These are phyloP conservation scores for Syrista parreyssii DNA, from an alignment of 2,888 invertebrate species.

Conservation along the genomic window DNA sequence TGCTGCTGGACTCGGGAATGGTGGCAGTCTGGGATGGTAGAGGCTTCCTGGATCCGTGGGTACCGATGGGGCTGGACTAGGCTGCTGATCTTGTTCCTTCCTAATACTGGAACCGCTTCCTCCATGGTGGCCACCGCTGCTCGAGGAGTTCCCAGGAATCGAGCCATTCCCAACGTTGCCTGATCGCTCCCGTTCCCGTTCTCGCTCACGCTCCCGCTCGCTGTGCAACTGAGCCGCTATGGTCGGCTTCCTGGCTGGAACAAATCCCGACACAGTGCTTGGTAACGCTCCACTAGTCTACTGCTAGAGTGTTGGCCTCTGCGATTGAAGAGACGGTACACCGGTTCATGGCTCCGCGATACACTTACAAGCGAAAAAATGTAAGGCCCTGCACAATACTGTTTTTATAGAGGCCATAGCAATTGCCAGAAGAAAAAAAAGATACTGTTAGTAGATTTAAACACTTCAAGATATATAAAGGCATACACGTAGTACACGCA, in stretches of 20 bases:
- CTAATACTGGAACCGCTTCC: slow-evolving; percentile 34
- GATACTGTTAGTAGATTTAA: background rate
- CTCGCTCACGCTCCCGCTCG: slow-evolving; percentile 69
- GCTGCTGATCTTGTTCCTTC: slow-evolving; percentile 48
- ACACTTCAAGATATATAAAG: background rate
- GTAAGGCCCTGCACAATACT: background rate
- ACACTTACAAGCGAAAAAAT: background rate
- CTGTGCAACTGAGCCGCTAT: slow-evolving; percentile 69
- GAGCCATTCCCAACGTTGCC: slow-evolving; percentile 34
- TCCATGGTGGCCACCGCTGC: slow-evolving; percentile 28
- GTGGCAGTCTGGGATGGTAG: slow-evolving; percentile 50
- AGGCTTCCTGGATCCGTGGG: slow-evolving; percentile 28
- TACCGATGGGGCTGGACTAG: slow-evolving; percentile 16
- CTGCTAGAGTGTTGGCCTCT: background rate
- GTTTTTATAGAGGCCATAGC: background rate
- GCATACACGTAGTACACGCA: background rate
- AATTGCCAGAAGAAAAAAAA: background rate
- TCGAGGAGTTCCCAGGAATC: slow-evolving; percentile 29
- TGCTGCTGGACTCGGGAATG: slow-evolving; percentile 47
- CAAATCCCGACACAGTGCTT: slow-evolving; percentile 67
- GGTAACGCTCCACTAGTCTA: slow-evolving; percentile 54
- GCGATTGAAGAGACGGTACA: background rate
- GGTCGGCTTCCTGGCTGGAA: slow-evolving; percentile 74
- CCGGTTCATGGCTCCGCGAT: background rate
- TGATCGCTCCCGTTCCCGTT: slow-evolving; percentile 59